phyloP scores from a whole-genome alignment of 2,888 invertebrate genomes.

The Embidobia sp. region DNA sequence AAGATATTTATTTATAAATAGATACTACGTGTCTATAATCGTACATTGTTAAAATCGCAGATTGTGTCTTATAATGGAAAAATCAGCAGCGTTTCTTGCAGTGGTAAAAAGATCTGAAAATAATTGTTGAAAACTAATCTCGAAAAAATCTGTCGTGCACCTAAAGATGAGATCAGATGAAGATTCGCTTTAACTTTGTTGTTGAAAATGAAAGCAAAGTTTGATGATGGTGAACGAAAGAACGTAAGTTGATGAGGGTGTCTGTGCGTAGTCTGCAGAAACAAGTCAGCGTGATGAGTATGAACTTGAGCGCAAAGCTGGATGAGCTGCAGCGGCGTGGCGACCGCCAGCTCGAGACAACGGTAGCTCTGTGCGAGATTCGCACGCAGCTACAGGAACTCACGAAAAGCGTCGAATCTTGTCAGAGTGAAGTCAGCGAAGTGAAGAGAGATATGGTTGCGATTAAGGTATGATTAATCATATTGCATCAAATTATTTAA shows the following conservation, averaged over 20 bases:
- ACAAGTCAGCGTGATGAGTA: slow-evolving; percentile 99
- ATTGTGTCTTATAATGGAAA: no score
- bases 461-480: slow-evolving; percentile 88
- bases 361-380: slow-evolving; percentile 96
- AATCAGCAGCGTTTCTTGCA: background rate
- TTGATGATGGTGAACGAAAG: slow-evolving; percentile 30
- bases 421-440: slow-evolving; percentile 96
- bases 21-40: no score
- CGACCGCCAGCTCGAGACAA: slow-evolving; percentile 95
- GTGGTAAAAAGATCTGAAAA: background rate
- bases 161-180: slow-evolving; percentile 25
- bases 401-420: slow-evolving; percentile 96
- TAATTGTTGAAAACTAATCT: slow-evolving; percentile 38
- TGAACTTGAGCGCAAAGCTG: slow-evolving; percentile 96
- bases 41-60: no score
- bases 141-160: slow-evolving; percentile 26
- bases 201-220: slow-evolving; percentile 34
- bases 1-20: no score
- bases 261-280: slow-evolving; percentile 91
- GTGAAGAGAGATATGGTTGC: slow-evolving; percentile 97
- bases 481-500: no score
- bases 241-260: slow-evolving; percentile 43
- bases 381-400: slow-evolving; percentile 95
- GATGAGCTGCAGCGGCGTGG: slow-evolving; percentile 94
- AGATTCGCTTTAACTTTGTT: slow-evolving; percentile 23